Conservation (phyloP, 2,797 vertebrate genomes). For the Oryzias sinensis region DNA sequence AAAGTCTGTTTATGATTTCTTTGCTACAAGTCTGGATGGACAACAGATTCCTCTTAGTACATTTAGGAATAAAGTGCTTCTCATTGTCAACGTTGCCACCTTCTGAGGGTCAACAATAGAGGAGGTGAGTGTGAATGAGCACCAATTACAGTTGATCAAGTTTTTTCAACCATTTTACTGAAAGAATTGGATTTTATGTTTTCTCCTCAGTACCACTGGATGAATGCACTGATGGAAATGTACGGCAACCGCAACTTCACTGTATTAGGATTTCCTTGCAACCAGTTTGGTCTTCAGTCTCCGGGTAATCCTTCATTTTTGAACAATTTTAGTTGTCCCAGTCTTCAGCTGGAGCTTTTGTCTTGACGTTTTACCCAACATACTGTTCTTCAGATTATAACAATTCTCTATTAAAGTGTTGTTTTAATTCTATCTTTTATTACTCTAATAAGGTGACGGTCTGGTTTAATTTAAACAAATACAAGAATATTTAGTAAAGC, state of each 20-base stretch:
- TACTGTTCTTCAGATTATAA: neutral
- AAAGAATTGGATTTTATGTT: conserved; percentile 29
- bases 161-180: conserved; percentile 13
- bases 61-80: conserved; percentile 76
- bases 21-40: conserved; percentile 74
- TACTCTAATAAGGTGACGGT: no score
- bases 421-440: no score
- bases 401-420: no score
- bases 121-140: conserved; percentile 70
- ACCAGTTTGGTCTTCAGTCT: conserved; percentile 83
- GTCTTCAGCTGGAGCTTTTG: no score
- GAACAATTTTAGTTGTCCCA: neutral
- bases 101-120: conserved; percentile 83
- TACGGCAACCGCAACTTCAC: conserved; percentile 73
- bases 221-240: conserved; percentile 85
- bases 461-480: no score
- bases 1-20: conserved; percentile 78
- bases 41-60: conserved; percentile 62
- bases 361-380: neutral
- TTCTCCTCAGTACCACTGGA: conserved; percentile 71
- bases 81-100: conserved; percentile 80
- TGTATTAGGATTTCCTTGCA: conserved; percentile 80
- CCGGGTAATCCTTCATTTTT: conserved; percentile 46
- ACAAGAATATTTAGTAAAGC: no score
- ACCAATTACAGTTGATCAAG: conserved; percentile 19